Evolutionary conservation across 2,797 vertebrate genomes (phyloP), one percentile per base, ranked within the genome.

Genomic region (Xyrichtys novacula): DNA sequence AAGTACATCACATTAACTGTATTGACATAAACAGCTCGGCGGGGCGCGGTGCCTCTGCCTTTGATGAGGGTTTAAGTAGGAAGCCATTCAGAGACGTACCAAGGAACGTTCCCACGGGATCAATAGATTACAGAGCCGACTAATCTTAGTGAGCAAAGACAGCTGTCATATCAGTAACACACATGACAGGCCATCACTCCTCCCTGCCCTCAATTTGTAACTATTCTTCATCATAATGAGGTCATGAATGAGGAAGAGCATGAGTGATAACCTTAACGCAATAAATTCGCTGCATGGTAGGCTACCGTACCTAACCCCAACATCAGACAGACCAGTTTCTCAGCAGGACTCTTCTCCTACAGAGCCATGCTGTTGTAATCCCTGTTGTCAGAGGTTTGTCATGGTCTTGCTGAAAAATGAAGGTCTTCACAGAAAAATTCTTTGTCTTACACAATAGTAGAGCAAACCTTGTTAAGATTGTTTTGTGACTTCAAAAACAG

Each of bases 31-130:
- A 92, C 87, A 88, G 88, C 82, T 81, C 52, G 75, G 71, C 32
- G 44, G 44, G 85, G 82, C 58, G 32, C 66, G 73, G 72, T 81
- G 83, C 72, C 76, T 81, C 83, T 69, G 85, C 84, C 83, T 91
- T 91, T 92, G 91, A 93, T 91, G 89, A 85, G 83, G 86, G 81
- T 91, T 93, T 92, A 92, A 89, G 88, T 85, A 86, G 82, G 85
- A 91, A 86, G 81, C 81, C 85, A 89, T 89, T 77, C 76, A 85
- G 80, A 86, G 88, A 91, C 86, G 89, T 88, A 89, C 81, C 70
- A 81, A 85, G 85, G 83, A 85, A 87, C 67, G 58, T 89, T 88
- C 89, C 84, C 85, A 77, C 16, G 57, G 86, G 90, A 92, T 93
- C 90, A 88, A 93, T 93, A 92, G 84, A 89, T 88, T 90, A 90